Evolutionary conservation across 2,888 invertebrate genomes (phyloP), one percentile per base, ranked within the genome.

Genomic region (Dioctria linearis): DNA sequence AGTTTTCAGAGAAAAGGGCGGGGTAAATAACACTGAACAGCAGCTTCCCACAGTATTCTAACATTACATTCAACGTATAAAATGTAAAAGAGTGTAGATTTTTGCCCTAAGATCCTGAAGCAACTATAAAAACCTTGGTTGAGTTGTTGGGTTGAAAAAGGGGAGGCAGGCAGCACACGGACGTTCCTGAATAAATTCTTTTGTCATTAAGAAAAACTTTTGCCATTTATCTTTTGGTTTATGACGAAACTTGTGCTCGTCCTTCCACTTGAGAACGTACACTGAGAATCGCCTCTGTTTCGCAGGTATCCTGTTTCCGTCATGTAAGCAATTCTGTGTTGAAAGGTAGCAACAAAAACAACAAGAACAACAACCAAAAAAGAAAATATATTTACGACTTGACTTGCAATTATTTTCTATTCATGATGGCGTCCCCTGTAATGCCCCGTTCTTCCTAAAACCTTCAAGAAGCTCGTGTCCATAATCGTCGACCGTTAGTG

Each of bases 141-240:
- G 71, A 40, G 39, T 51, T 4, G 39, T 13, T 39, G 71, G 71
- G 11, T 25, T 25, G 25, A 25, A 25, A 25, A 25, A 25, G 25
- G 0, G 25, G 25, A 1, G 25, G 25, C 1, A 5, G 25, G 25
- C 25, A 2, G 2, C 2, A 25, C 25, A 25, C 11, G 51, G 51
- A 51, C 6, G 71, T 39, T 39, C 71, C 51, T 54, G 71, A 71
- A 71, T 71, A 71, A 71, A 71, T 71, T 71, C 71, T 71, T 71
- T 71, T 71, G 71, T 71, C 71, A 71, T 71, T 71, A 71, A 71
- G 71, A 71, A 71, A 69, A 71, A 71, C 71, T 71, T 71, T 49
- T 25, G 71, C 71, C 71, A 71, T 71, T 71, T 71, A 71, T 71
- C 71, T 71, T 71, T 40, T 71, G 57, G 71, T 71, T 71, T 71